Evolutionary conservation across 2,797 vertebrate genomes (phyloP).

Genomic region (Columba guinea): DNA sequence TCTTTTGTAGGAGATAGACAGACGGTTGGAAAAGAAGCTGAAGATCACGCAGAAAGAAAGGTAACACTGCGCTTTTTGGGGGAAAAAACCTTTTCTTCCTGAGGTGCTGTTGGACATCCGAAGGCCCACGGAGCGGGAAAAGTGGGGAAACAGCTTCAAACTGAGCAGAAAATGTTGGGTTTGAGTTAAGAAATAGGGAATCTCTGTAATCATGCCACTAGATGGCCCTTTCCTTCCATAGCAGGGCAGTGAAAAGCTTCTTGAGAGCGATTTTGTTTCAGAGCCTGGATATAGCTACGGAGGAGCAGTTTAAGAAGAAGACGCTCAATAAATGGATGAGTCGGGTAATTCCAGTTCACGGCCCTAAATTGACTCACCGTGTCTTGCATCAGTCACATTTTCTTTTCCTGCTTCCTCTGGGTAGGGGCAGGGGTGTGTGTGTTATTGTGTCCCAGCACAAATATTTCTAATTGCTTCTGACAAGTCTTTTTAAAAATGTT

Average conservation of each 20-base stretch:
- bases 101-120: neutral
- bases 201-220: neutral
- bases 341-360: neutral
- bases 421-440: neutral
- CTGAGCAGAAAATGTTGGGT: fast-evolving
- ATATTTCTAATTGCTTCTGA: neutral
- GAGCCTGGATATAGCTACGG: neutral
- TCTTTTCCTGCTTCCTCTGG: neutral
- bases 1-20: constrained; percentile 92
- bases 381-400: neutral
- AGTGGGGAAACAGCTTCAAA: neutral
- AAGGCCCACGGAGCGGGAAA: neutral
- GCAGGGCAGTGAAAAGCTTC: neutral
- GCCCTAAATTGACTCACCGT: neutral
- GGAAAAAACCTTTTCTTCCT: neutral
- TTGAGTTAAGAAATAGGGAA: neutral
- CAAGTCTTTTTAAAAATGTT: neutral
- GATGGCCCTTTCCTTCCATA: neutral
- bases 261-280: neutral
- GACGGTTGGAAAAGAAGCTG: constrained; percentile 94
- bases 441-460: neutral
- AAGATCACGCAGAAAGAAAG: constrained; percentile 94
- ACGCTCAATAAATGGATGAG: neutral
- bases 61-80: constrained; percentile 73
- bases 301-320: neutral